Evolutionary conservation across 2,888 invertebrate genomes (phyloP), one percentile per base, ranked within the genome.

Genomic region (Noctuana brunneofusca): DNA sequence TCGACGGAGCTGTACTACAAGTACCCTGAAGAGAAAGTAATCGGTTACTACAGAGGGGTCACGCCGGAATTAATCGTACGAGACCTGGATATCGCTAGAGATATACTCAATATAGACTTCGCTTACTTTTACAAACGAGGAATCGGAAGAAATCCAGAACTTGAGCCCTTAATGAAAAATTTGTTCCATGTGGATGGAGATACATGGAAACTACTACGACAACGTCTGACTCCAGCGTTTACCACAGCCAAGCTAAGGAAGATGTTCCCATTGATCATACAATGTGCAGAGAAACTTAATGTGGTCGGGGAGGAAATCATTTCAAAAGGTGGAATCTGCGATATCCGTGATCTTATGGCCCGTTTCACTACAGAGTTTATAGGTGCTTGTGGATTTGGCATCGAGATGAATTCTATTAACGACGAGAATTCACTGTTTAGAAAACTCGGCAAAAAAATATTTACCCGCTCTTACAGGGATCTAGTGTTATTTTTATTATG

Each of bases 221-320:
- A 87, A 63, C 78, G 83, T 6, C 56, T 88, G n/a, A 86, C 88
- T 12, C 75, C 86, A 0, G 80, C 86, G 0, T 88, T 88, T 60
- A 87, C 87, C 0, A 81, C 79, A 0, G 80, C 83, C 1, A 87
- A 87, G 63, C 66, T 89, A 30, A 84, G 81, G 60, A 78, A 71
- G 3, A 89, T 88, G 89, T 89, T 86, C 53, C 89, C 88, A 1
- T 69, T 89, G 20, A 74, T 89, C 1, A 75, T 84, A 20, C 73
- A 80, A 12, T 82, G 87, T 56, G 80, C 89, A 0, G 79, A 83
- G 54, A 86, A 83, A 64, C 65, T 87, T 30, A 74, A 81, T 16
- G 49, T 22, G 0, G 66, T 77, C 0, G 70, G 65, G 0, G 65
- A 70, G 1, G 55, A 66, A 2, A 71, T 73, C 3, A 66, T 71